These are phyloP conservation scores for Napeogenes inachia DNA, from an alignment of 2,888 invertebrate species.

Conservation along the genomic window DNA sequence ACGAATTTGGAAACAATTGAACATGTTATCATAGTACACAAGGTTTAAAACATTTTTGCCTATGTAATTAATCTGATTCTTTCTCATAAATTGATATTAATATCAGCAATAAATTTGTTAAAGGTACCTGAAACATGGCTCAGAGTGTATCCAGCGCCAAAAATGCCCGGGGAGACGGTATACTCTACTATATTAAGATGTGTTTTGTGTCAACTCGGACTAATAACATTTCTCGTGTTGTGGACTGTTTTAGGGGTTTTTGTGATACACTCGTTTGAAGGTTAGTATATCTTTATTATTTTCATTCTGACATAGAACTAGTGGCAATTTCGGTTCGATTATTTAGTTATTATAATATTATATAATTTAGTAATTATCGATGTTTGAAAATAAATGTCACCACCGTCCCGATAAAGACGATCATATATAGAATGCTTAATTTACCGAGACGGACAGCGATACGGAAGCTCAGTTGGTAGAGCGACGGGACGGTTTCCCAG, in stretches of 20 bases:
- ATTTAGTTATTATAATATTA: too few relatives aligned
- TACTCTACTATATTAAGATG: slow-evolving; percentile 66
- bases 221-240: slow-evolving; percentile 75
- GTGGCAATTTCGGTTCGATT: too few relatives aligned
- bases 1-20: slow-evolving; percentile 21
- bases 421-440: too few relatives aligned
- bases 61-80: too few relatives aligned
- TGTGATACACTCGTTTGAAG: slow-evolving; percentile 81
- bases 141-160: slow-evolving; percentile 74
- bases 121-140: slow-evolving; percentile 61
- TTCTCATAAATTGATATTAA: too few relatives aligned
- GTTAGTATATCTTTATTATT: slow-evolving; percentile 44
- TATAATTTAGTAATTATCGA: too few relatives aligned
- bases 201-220: slow-evolving; percentile 77
- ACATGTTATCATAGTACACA: slow-evolving; percentile 30
- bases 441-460: too few relatives aligned
- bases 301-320: too few relatives aligned
- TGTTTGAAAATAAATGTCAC: too few relatives aligned
- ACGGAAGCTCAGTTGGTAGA: too few relatives aligned
- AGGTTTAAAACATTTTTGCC: slow-evolving; percentile 29
- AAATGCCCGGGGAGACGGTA: slow-evolving; percentile 54
- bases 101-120: slow-evolving; percentile 9
- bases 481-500: too few relatives aligned
- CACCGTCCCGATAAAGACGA: too few relatives aligned
- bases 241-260: slow-evolving; percentile 82